A percentile compares a stretch with the other conserved stretches of the same genome.
Evolutionary conservation across 64 coral and sea anemone species (phyloP).

Genomic region (Dendronephthya gigantea): DNA sequence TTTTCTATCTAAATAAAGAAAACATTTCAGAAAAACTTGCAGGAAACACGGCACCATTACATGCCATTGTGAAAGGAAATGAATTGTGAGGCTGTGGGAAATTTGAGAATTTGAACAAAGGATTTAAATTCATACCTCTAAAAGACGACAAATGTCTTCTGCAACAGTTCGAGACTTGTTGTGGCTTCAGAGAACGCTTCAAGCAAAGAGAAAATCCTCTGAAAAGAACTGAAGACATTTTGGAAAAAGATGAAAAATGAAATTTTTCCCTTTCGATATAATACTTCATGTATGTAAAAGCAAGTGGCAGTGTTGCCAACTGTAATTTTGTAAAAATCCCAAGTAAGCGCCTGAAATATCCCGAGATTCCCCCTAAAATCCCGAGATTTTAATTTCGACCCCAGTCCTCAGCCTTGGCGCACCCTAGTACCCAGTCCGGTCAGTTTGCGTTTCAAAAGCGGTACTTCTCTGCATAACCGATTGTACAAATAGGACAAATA

Average conservation of each 20-base stretch:
- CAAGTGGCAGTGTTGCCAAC: neutral
- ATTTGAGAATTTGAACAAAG: neutral
- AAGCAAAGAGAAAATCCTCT: neutral
- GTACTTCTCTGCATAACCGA: too few species aligned
- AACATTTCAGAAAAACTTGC: neutral
- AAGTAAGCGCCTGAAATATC: too few species aligned
- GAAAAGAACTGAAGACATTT: neutral
- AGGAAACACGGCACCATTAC: too few species aligned
- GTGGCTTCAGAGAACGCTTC: neutral
- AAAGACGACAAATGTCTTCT: neutral
- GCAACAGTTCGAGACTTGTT: neutral
- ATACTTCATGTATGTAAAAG: neutral
- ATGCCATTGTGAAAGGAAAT: too few species aligned
- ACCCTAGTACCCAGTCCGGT: too few species aligned
- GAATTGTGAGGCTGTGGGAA: too few species aligned
- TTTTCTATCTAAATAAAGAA: conserved; percentile 7
- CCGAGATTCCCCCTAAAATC: too few species aligned
- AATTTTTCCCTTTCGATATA: neutral
- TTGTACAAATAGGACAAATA: too few species aligned
- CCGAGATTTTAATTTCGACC: too few species aligned
- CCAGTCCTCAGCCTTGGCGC: too few species aligned
- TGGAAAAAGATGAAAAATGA: neutral
- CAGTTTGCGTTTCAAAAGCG: too few species aligned
- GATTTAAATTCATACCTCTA: neutral
- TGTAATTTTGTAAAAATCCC: too few species aligned